Base-by-base conservation (phyloP, 1,140 invertebrate species). In the Drosophila pectinifera region DNA sequence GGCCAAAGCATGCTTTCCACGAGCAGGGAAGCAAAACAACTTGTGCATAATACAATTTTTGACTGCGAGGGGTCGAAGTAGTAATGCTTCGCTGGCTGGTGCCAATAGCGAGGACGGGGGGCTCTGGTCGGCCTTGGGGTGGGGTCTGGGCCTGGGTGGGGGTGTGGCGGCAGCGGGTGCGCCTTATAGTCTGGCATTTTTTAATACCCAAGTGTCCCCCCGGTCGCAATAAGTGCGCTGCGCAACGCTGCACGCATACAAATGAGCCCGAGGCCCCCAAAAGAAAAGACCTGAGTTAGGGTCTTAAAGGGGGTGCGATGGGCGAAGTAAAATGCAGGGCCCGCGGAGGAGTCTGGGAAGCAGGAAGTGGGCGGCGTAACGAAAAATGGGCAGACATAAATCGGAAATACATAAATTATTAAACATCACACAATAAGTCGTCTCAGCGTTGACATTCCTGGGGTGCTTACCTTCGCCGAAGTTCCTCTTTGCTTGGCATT, bases 361-460 rank as follows among this genome's bases (percentile, higher is more conserved):
- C 65, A 42, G 31, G 46, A 57, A 70, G 67, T 70, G 67, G 67
- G 48, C 55, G 62, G 59, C 20, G 53, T 72, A 83, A 67, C 65
- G 67, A 79, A 86, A 88, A 88, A 82, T 82, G 83, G 64, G 76
- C 68, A 68, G 67, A 74, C 80, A 89, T 75, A 89, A 88, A 83
- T 88, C 84, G 84, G 84, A 88, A 88, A 84, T 83, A 84, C 84
- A 88, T 88, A 88, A 88, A 88, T 89, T 88, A 88, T 89, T 89
- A 88, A 88, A 78, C 46, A 61, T 88, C 76, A 58, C 57, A 89
- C 79, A 83, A 83, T 72, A 89, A 83, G 61, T 64, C 76, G 39
- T 43, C 63, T 69, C 38, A 62, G 45, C 46, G 72, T 45, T 64
- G 73, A 76, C 73, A 75, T 75, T 75, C 51, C 53, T 16, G 38